Percentiles rank a stretch among this genome's conserved stretches.
These are phyloP conservation scores for Diploptera punctata DNA, from an alignment of 2,888 invertebrate species.

Conservation along the genomic window DNA sequence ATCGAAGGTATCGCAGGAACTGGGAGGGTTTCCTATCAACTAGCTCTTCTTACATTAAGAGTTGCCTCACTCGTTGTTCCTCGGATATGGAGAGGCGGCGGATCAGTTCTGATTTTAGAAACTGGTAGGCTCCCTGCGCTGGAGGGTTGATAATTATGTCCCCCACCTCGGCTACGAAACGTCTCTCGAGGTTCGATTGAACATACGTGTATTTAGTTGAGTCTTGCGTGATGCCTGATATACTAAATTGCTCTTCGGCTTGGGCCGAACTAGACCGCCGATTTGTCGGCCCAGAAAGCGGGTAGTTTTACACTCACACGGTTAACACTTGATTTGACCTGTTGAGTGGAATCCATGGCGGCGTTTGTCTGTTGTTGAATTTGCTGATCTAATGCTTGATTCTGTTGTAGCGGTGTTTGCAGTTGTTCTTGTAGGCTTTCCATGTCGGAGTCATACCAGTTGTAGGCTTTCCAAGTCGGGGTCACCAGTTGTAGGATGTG, in stretches of 20 bases:
- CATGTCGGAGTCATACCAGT: no score
- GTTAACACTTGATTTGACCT: no score
- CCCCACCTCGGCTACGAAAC: slow-evolving; percentile 19
- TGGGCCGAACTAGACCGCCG: background rate
- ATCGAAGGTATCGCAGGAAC: background rate
- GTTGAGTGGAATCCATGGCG: no score
- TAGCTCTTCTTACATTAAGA: background rate
- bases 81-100: background rate
- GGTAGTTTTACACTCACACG: slow-evolving; percentile 5
- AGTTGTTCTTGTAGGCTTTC: no score
- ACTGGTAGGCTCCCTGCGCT: no score
- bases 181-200: background rate
- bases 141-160: slow-evolving; percentile 28
- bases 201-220: slow-evolving; percentile 19
- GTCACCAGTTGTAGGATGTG: no score
- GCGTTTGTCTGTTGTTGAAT: no score
- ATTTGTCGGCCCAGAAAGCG: slow-evolving; percentile 27
- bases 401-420: no score
- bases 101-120: background rate
- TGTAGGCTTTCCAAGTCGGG: no score
- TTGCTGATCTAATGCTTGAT: no score
- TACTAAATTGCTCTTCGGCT: slow-evolving; percentile 17
- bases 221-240: background rate
- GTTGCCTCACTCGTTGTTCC: background rate
- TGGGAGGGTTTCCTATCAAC: background rate